A percentile compares a stretch with the other conserved stretches of the same genome.
These are phyloP conservation scores for Hippoglossus hippoglossus DNA, from an alignment of 2,797 vertebrate species.

Conservation along the genomic window DNA sequence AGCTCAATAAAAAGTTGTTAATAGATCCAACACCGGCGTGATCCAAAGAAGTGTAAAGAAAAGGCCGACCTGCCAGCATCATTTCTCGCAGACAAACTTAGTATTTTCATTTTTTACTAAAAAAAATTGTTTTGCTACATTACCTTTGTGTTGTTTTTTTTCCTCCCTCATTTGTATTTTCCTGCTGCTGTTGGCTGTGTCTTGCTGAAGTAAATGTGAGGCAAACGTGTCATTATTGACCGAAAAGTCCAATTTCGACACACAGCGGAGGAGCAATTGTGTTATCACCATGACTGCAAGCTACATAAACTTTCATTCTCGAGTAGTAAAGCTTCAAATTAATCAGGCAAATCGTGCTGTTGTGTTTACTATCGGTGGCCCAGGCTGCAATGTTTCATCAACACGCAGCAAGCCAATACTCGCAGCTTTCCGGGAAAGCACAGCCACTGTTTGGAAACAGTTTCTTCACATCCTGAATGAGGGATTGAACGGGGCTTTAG, in stretches of 20 bases:
- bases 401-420: slow-evolving; percentile 35
- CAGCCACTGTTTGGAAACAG: slow-evolving; percentile 38
- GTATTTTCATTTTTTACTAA: slow-evolving; percentile 9
- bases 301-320: slow-evolving; percentile 64
- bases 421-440: slow-evolving; percentile 41
- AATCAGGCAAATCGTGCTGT: slow-evolving; percentile 66
- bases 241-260: slow-evolving; percentile 45
- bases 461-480: slow-evolving; percentile 41
- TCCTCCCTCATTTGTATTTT: slow-evolving; percentile 18
- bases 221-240: slow-evolving; percentile 61
- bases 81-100: neutral
- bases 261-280: slow-evolving; percentile 42
- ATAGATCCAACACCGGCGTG: neutral
- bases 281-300: slow-evolving; percentile 64
- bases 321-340: slow-evolving; percentile 70
- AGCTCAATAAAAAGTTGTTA: neutral
- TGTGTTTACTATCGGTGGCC: slow-evolving; percentile 53
- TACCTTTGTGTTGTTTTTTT: slow-evolving; percentile 16
- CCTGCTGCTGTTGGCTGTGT: slow-evolving; percentile 30
- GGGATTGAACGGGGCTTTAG: slow-evolving; percentile 56
- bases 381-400: slow-evolving; percentile 60
- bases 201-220: slow-evolving; percentile 45
- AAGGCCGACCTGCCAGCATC: neutral
- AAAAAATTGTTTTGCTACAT: slow-evolving; percentile 13
- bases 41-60: neutral